Evolutionary conservation across 2,797 vertebrate species (phyloP), one percentile per base, ranked within the genome.

Genomic region (Falco concolor): DNA sequence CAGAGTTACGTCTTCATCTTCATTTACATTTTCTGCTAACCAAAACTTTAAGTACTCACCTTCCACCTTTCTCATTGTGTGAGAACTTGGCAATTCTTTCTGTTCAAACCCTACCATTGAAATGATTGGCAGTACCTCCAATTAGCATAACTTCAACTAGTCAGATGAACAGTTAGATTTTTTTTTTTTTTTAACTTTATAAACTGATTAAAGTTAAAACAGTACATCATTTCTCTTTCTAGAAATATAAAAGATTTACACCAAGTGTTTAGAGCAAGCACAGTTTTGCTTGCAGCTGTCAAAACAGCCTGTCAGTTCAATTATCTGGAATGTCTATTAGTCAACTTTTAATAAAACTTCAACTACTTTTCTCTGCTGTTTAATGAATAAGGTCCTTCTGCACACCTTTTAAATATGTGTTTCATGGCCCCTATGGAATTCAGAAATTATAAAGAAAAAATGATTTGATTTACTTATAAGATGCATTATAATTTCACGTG

Each of bases 241-340:
- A 90, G 34, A 98, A 97, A 97, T 95, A 96, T 94, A 96, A 96
- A 96, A 97, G 96, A 98, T 98, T 98, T 98, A 98, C 89, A 97
- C 40, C 91, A 90, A 87, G 81, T 97, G 73, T 97, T 98, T 98
- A 94, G 96, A 96, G 80, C 85, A 96, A 97, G 96, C 86, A 96
- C 83, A 70, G 96, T 97, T 98, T 96, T 92, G 47, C 94, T 97
- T 96, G 92, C 98, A 98, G 97, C 97, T 98, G 97, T 98, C 98
- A 98, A 98, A 98, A 98, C 95, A 98, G 93, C 73, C 96, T 98
- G 98, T 97, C 98, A 98, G 92, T 98, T 98, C 98, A 98, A 98
- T 98, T 98, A 98, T 96, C 94, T 96, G 84, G 87, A 97, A 96
- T 97, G 91, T 87, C 94, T 97, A 97, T 98, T 98, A 98, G 97